A percentile compares a stretch with the other conserved stretches of the same genome.
phyloP scores from a whole-genome alignment of 1,140 invertebrate genomes.

The Chlorops oryzae region DNA sequence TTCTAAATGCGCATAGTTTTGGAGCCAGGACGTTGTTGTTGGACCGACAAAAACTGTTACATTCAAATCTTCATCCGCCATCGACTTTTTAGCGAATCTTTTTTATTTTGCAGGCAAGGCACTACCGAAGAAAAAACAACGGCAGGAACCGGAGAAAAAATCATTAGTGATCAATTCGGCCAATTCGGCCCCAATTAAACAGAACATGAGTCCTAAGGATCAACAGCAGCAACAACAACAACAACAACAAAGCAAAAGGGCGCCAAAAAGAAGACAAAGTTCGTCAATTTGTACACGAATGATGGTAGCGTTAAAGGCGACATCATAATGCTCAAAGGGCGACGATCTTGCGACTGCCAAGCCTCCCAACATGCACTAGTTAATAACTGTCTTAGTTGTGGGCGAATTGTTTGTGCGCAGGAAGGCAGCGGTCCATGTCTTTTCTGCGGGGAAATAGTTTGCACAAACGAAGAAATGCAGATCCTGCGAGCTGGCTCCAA shows the following conservation, averaged over 20 bases:
- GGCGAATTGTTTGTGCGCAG: conserved; percentile 89
- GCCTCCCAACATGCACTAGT: conserved; percentile 83
- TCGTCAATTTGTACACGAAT: conserved; percentile 66
- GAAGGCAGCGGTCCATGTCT: conserved; percentile 95
- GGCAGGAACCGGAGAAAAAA: conserved; percentile 21
- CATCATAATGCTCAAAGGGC: conserved; percentile 63
- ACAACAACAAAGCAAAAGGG: conserved; percentile 1
- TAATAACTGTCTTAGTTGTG: conserved; percentile 91
- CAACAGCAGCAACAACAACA: conserved; percentile 3
- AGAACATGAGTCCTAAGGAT: conserved; percentile 11
- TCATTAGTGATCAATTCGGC: conserved; percentile 5
- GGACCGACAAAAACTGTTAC: too few relatives aligned
- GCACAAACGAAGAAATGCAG: conserved; percentile 66
- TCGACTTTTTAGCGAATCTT: neutral
- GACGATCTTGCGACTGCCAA: conserved; percentile 86
- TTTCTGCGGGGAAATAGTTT: conserved; percentile 80
- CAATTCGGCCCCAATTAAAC: conserved; percentile 1
- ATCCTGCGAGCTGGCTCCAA: conserved; percentile 62
- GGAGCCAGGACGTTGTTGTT: too few relatives aligned
- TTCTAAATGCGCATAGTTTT: too few relatives aligned
- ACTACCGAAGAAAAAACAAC: conserved; percentile 18
- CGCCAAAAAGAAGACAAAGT: conserved; percentile 68
- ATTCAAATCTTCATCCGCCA: conserved; percentile 27
- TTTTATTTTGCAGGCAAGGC: neutral
- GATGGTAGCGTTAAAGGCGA: conserved; percentile 62